These are phyloP conservation scores for Prochilodus magdalenae DNA, from an alignment of 2,113 vertebrate species.

Conservation along the genomic window DNA sequence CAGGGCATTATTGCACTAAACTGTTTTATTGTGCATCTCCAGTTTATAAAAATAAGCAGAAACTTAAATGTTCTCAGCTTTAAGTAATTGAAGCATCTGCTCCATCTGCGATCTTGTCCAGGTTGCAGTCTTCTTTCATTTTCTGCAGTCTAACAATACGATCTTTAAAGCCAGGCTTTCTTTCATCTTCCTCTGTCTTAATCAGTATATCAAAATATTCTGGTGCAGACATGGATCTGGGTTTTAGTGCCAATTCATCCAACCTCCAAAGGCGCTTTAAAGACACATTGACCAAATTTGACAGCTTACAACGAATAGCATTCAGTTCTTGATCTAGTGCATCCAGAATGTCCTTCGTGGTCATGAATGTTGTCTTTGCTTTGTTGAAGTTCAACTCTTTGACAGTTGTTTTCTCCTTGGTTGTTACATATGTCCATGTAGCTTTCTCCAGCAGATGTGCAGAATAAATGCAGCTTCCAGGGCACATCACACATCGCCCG, in stretches of 20 bases:
- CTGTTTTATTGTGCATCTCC: too few species aligned
- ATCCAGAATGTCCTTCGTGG: slow-evolving; percentile 39
- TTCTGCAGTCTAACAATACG: slow-evolving; percentile 26
- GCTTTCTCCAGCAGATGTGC: slow-evolving; percentile 35
- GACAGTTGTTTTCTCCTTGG: slow-evolving; percentile 43
- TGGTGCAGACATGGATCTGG: slow-evolving; percentile 48
- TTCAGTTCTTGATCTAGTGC: slow-evolving; percentile 30
- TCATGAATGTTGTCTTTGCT: slow-evolving; percentile 46
- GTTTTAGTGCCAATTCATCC: slow-evolving; percentile 57
- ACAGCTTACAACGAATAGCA: slow-evolving; percentile 9
- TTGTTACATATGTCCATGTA: slow-evolving; percentile 50
- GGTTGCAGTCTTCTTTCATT: slow-evolving; percentile 30
- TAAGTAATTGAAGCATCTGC: neutral
- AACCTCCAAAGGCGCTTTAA: slow-evolving; percentile 47
- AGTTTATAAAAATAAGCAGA: too few species aligned
- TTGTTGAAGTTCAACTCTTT: slow-evolving; percentile 53
- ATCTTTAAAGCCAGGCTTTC: slow-evolving; percentile 50
- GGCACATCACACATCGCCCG: slow-evolving; percentile 46
- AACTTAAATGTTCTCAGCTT: neutral
- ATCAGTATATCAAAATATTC: slow-evolving; percentile 58
- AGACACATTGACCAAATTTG: slow-evolving; percentile 41
- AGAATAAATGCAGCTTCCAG: slow-evolving; percentile 43
- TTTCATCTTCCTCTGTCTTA: slow-evolving; percentile 50
- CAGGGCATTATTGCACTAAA: too few species aligned
- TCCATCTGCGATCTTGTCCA: slow-evolving; percentile 34